Base-by-base conservation (phyloP, 2,888 invertebrate species). In the Entomobrya proxima region DNA sequence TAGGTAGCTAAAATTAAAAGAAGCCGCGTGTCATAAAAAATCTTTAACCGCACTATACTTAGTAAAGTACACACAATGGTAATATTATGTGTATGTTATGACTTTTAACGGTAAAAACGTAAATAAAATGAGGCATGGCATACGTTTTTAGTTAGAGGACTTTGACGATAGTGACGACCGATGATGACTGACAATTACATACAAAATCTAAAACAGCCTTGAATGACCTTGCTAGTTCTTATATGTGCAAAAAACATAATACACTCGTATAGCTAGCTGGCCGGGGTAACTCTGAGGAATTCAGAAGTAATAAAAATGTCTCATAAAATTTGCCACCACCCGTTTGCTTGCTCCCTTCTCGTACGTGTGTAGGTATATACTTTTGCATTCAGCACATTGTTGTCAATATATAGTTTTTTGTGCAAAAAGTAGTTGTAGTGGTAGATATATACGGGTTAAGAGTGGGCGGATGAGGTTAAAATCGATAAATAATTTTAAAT, bases 161-260 rank as follows among this genome's bases (percentile, higher is more conserved):
- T 72, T 72, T 40, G 72, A 72, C 55, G 9, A 5, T 30, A 13
- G 13, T 1, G 30, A 52, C 5, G 24, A 58, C 58, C 55, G 21
- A 15, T 18, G 11, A 30, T 13, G 24, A 52, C 18, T 52, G 52
- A 52, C 55, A 15, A 37, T 35, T 3, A 58, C 37, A 78, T 24
- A 78, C n/a, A 58, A 30, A 78, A 78, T 18, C 75, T 5, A 27
- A 52, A 72, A 74, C 87, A 87, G 87, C 87, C 87, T 87, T 87
- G 85, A 81, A 21, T 81, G 87, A 87, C 87, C 87, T 87, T 87
- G 85, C 58, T 47, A 2, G 21, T 30, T 50, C 7, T 52, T 32
- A n/a, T 75, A 75, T 21, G 52, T 52, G 21, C 44, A 52, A 9
- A 52, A n/a, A n/a, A n/a, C n/a, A n/a, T n/a, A n/a, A n/a, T n/a